A percentile compares a stretch with the other conserved stretches of the same genome.
Conservation (phyloP, 2,113 vertebrate genomes). For the Hypanus sabinus region DNA sequence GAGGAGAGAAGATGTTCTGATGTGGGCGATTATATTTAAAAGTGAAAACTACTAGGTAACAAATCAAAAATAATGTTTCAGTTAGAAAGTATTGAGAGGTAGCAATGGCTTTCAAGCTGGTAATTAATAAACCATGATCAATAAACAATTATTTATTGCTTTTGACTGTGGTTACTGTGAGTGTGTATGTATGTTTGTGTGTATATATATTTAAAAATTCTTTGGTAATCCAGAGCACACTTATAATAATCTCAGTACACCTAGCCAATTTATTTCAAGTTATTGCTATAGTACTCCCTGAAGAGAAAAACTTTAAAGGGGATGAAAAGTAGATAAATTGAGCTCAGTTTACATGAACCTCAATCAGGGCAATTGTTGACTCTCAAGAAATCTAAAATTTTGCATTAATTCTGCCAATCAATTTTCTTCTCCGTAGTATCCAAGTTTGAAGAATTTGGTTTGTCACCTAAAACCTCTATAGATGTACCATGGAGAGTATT, state of each 20-base stretch:
- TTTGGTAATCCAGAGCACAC: background rate
- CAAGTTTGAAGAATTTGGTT: too few species aligned
- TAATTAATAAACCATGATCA: background rate
- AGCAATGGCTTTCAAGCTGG: background rate
- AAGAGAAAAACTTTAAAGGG: background rate
- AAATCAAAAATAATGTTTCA: background rate
- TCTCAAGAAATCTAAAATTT: background rate
- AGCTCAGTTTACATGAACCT: background rate
- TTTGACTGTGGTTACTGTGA: background rate
- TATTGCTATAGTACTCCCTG: background rate
- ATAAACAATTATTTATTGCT: background rate
- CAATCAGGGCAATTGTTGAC: background rate
- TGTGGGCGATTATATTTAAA: background rate
- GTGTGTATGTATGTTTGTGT: background rate
- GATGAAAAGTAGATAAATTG: too few species aligned
- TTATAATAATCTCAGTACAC: background rate
- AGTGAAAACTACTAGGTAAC: background rate
- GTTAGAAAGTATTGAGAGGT: background rate
- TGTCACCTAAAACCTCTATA: too few species aligned
- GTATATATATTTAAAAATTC: too few species aligned
- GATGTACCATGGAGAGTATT: too few species aligned
- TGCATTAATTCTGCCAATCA: too few species aligned
- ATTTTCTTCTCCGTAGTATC: too few species aligned
- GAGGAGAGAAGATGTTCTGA: background rate
- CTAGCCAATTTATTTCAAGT: background rate